Evolutionary conservation across 2,888 invertebrate genomes (phyloP), one percentile per base, ranked within the genome.

Genomic region (Pimpla rufipes): DNA sequence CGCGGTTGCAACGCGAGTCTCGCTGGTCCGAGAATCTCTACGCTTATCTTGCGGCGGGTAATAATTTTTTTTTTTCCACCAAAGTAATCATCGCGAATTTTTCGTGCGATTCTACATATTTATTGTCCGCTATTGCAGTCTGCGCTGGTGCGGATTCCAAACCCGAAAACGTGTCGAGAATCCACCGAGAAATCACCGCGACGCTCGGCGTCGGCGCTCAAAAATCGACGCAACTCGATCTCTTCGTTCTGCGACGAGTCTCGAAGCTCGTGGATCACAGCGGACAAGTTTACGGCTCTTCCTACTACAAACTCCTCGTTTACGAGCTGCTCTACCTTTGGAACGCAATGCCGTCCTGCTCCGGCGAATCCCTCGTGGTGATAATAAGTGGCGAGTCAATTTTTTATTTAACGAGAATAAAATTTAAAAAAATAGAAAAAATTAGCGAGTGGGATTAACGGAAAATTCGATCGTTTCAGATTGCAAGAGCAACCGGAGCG

Each of bases 11-110:
- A 85, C 93, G 94, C 68, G 94, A 95, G 77, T 96, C 96, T 52
- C 94, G 95, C 85, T 96, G 96, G 96, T 96, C 96, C 37, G 94
- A 95, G 88, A 94, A 94, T 81, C 96, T 96, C 88, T 96, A 96
- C 89, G 94, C 94, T 7, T 96, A 96, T 89, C 93, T 96, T 70
- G 94, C 95, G 29, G 95, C 94, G 50, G 90, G 92, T 92, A 87
- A 68, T 76, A 21, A 18, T 50, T 42, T 67, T 45, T 45, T 4
- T 45, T 8, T 42, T 4, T 42, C 10, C 7, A 4, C 11, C 42
- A 8, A 42, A 42, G 11, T 42, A 42, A 4, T 8, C 11, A 11
- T 42, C 11, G 42, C 42, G 8, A 66, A 21, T 40, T 16, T 0
- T 70, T 37, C 16, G 21, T 8, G 2, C 23, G 10, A 11, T 29